Evolutionary conservation across 2,113 vertebrate genomes (phyloP), one percentile per base, ranked within the genome.

Genomic region (Eupsittula cactorum): DNA sequence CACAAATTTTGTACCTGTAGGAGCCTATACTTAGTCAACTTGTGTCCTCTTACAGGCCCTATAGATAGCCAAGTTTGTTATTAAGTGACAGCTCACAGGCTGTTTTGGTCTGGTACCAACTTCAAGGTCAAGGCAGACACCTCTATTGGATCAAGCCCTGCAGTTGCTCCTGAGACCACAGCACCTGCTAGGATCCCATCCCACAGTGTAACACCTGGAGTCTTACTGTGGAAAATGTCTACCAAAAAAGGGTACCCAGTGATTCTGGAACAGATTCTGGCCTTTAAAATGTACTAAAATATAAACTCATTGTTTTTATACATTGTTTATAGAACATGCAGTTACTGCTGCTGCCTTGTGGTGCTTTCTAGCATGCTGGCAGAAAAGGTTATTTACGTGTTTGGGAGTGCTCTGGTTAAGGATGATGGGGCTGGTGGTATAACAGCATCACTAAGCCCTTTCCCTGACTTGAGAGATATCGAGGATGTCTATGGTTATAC

Each of bases 121-220:
- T 49, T 24, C 47, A 77, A 47, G 16, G 10, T 17, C 29, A 37
- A 21, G 68, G 10, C 14, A 77, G 52, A 42, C 5, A 50, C 7
- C 21, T 31, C 2, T 19, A 31, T 12, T 29, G 28, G 24, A 33
- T 29, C 49, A 44, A 79, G 21, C 37, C n/a, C 19, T 37, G 31
- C 16, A 18, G 31, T 4, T 0, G 24, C 10, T 25, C 14, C 79
- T 9, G 25, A 37, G 14, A 44, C 9, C 29, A 31, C 18, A 76
- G 33, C 14, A 37, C 3, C 10, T 6, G 0, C 2, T 4, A 50
- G 28, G 24, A 64, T 44, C 49, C 28, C 39, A 44, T 35, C 10
- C 41, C 37, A 21, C 7, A 4, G 2, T 18, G 31, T 2, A 52
- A 31, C 4, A 1, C 9, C 23, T 64, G 13, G 2, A 10, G 2